These are phyloP conservation scores for Micromesistius poutassou DNA, from an alignment of 2,797 vertebrate species.

Conservation along the genomic window DNA sequence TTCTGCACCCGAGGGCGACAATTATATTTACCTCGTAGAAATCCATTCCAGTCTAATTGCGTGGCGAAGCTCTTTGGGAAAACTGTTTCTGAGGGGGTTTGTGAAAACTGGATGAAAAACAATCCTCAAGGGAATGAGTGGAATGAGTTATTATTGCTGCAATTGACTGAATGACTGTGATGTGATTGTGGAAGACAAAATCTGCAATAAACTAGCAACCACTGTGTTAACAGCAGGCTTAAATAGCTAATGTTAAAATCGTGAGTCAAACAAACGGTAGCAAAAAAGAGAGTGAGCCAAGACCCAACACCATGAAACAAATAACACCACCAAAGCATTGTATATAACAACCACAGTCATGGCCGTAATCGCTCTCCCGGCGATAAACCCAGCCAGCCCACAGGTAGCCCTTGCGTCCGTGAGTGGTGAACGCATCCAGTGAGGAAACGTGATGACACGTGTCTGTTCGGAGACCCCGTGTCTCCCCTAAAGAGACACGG, in stretches of 20 bases:
- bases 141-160: background rate
- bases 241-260: background rate
- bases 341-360: background rate
- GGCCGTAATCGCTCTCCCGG: background rate
- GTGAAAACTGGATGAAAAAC: background rate
- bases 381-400: background rate
- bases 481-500: slow-evolving; percentile 37
- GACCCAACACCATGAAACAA: background rate
- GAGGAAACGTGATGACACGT: slow-evolving; percentile 48
- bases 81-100: background rate
- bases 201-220: background rate
- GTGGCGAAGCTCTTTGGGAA: background rate
- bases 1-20: background rate
- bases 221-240: background rate
- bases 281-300: background rate
- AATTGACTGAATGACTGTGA: background rate
- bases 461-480: slow-evolving; percentile 33
- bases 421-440: background rate
- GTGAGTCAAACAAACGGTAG: background rate
- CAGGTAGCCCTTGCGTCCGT: background rate
- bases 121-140: background rate
- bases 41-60: background rate
- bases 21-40: background rate
- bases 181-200: background rate
- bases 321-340: background rate